A percentile compares a stretch with the other conserved stretches of the same genome.
These are phyloP conservation scores for Microcebus murinus DNA, from an alignment of 2,113 vertebrate species.

Conservation along the genomic window DNA sequence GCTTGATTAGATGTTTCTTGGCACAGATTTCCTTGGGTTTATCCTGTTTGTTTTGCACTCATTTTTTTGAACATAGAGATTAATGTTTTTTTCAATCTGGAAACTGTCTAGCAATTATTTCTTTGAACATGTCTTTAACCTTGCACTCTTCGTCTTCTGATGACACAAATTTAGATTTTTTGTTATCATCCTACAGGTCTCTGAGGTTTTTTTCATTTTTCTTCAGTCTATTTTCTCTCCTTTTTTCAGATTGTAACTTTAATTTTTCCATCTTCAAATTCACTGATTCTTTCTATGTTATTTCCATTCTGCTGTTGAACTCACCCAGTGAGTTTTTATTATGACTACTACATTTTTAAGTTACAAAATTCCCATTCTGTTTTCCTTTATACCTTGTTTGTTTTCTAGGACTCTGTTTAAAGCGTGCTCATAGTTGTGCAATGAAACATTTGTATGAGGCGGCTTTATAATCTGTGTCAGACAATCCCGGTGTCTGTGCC, in stretches of 20 bases:
- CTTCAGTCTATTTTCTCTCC: not conserved
- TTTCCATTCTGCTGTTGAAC: not conserved
- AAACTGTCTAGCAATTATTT: not conserved
- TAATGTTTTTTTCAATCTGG: not conserved
- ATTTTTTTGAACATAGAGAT: not conserved
- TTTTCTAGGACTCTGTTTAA: not conserved
- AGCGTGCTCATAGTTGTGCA: not conserved
- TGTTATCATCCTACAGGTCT: not conserved
- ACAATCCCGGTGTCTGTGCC: no score
- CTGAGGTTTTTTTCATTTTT: not conserved
- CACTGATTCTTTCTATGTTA: not conserved
- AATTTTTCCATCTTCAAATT: not conserved
- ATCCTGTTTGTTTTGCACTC: not conserved
- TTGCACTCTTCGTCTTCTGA: not conserved
- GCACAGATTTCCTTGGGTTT: not conserved
- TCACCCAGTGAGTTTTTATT: not conserved
- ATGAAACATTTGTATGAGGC: not conserved
- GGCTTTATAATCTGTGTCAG: not conserved
- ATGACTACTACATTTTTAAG: not conserved
- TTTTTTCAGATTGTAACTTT: not conserved
- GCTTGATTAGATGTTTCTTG: not conserved
- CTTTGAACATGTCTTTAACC: not conserved
- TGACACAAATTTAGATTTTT: not conserved
- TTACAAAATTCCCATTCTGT: not conserved
- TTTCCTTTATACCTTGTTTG: not conserved